A percentile compares a stretch with the other conserved stretches of the same genome.
phyloP scores from a whole-genome alignment of 2,888 invertebrate species.

The Parnassius smintheus region DNA sequence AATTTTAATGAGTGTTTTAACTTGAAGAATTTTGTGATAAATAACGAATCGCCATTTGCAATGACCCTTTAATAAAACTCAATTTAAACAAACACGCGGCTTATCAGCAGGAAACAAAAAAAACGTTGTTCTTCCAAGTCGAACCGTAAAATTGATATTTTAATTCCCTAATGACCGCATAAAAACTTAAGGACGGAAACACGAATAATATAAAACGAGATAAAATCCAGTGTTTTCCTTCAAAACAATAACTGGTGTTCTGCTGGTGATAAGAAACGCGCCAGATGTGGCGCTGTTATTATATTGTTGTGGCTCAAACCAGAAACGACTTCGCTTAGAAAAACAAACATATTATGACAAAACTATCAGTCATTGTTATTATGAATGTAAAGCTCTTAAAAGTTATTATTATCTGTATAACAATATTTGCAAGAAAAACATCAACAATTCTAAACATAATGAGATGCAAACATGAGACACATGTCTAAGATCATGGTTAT shows the following conservation, averaged over 20 bases:
- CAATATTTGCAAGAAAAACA: no score
- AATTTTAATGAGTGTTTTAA: no score
- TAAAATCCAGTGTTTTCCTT: slow-evolving; percentile 67
- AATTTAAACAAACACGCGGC: slow-evolving; percentile 22
- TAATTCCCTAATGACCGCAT: slow-evolving; percentile 44
- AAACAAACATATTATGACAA: slow-evolving; percentile 13
- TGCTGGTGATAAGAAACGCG: slow-evolving; percentile 62
- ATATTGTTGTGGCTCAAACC: slow-evolving; percentile 35
- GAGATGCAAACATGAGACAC: no score
- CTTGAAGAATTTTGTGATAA: no score
- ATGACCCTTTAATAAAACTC: slow-evolving; percentile 24
- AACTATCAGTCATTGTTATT: not conserved
- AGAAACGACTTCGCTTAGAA: slow-evolving; percentile 31
- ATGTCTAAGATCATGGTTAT: no score
- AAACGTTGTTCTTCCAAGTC: slow-evolving; percentile 36
- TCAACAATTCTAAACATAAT: no score
- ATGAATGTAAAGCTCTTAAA: no score
- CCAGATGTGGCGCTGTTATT: slow-evolving; percentile 63
- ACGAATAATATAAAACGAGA: slow-evolving; percentile 55
- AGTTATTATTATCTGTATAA: no score
- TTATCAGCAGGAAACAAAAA: slow-evolving; percentile 45
- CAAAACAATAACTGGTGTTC: slow-evolving; percentile 62
- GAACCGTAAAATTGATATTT: slow-evolving; percentile 42
- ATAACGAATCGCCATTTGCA: slow-evolving; percentile 24
- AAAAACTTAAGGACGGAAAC: slow-evolving; percentile 68